Base-by-base conservation (phyloP, 1,140 invertebrate species). In the Contarinia nasturtii region DNA sequence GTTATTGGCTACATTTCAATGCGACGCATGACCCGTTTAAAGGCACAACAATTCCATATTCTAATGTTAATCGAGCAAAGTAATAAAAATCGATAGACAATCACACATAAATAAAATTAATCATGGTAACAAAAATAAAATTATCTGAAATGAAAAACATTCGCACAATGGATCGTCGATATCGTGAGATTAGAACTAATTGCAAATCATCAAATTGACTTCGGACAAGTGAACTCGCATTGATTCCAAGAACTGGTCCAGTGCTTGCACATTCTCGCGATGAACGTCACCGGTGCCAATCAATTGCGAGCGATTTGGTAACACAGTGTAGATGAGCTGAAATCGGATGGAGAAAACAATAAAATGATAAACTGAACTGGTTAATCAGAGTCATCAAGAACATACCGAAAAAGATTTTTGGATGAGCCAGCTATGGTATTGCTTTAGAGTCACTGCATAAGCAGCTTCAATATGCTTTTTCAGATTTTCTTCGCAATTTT, bases 361-460 rank as follows among this genome's bases (percentile, higher is more conserved):
- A 47, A 46, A 37, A n/a, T 1, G 2, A 33, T 34, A 2, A 37
- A 22, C 15, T 33, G 37, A 48, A 38, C 21, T 42, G 27, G 42
- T 44, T 2, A 27, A 45, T 33, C n/a, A n/a, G n/a, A 45, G 15
- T 45, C 7, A 33, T 14, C 18, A 19, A 33, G 14, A 34, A 46
- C 46, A 27, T 53, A 63, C 61, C 53, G 59, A 56, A 10, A 63
- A 58, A 21, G 61, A 60, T 45, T 55, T 56, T 49, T 64, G 59
- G n/a, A 63, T 55, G n/a, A 64, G 53, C 40, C 59, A 63, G 27
- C 61, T 60, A 40, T 64, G 61, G 21, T 64, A 61, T 48, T 57
- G 61, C 40, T 64, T 64, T 8, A 64, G 22, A 3, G 59, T 61
- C 37, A 52, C 54, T 43, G 61, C 59, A 49, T 64, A 64, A 27